Base-by-base conservation (phyloP, 2,888 invertebrate genomes). In the Zeuzera pyrina region DNA sequence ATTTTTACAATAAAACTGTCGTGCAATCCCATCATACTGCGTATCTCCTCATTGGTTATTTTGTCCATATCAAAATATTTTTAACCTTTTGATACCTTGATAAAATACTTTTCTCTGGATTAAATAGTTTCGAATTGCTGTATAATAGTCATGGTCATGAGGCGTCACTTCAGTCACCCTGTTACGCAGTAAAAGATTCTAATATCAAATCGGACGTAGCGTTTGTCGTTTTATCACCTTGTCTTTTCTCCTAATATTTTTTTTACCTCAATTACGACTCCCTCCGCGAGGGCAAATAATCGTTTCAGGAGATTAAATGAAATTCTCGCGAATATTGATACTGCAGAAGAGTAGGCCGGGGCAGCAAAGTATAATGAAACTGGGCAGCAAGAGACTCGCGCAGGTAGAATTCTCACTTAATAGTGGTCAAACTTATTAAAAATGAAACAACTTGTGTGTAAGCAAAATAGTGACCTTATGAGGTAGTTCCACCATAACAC, bases 201-300 rank as follows among this genome's bases (percentile, higher is more conserved):
- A 71, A 71, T 71, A 71, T 69, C 67, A 70, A 70, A 65, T 67
- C 65, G 64, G 59, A 59, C 67, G 70, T 63, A 68, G 62, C 70
- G 66, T 66, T 72, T 70, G 69, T 67, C 73, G 64, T 72, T 73
- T 73, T 72, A 73, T 72, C 70, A 70, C 72, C 71, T 74, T 69
- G 70, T 74, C 70, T 67, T 64, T 70, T 64, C 57, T 65, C 63
- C 65, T 67, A 66, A 67, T 72, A 67, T 69, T 63, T 72, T 67
- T 62, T 63, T 66, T 67, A 65, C 68, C 69, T 69, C 67, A 68
- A 73, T 71, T 68, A 71, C 68, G 65, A 59, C 57, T 61, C 65
- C 59, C 63, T 65, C 49, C 57, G 50, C 53, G 57, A 64, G 61
- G 43, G 67, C 68, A 65, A 73, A 68, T 69, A 73, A 67, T 62